A percentile compares a stretch with the other conserved stretches of the same genome.
Evolutionary conservation across 2,888 invertebrate genomes (phyloP).

Genomic region (Anarsia innoxiella): DNA sequence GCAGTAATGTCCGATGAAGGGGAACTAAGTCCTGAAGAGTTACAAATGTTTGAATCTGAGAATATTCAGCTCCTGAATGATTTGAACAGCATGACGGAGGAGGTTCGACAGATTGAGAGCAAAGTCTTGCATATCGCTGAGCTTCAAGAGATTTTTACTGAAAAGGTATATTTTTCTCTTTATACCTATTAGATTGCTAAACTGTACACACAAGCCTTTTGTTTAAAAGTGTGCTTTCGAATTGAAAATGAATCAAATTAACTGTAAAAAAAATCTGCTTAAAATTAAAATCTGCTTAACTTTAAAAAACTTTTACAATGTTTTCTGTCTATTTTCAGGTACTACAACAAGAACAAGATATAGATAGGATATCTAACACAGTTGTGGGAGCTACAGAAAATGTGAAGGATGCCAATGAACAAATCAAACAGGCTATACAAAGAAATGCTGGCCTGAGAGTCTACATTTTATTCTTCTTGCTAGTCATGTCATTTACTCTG

Average conservation of each 20-base stretch:
- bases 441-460: constrained; percentile 96
- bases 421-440: constrained; percentile 97
- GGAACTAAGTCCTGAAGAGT: constrained; percentile 87
- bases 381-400: constrained; percentile 96
- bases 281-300: not conserved
- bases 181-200: not conserved
- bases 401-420: constrained; percentile 96
- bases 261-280: not conserved
- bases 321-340: constrained; percentile 66
- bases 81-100: constrained; percentile 90
- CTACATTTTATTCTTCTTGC: constrained; percentile 94
- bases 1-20: constrained; percentile 75
- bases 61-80: constrained; percentile 91
- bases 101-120: constrained; percentile 91
- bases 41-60: constrained; percentile 95
- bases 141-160: constrained; percentile 96
- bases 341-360: constrained; percentile 93
- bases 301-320: not conserved
- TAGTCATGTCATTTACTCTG: constrained; percentile 96
- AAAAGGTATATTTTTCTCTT: constrained; percentile 77
- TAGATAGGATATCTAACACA: constrained; percentile 91
- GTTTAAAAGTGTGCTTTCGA: too few species aligned
- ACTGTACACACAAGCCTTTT: too few species aligned
- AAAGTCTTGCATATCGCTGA: constrained; percentile 97
- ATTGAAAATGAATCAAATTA: too few species aligned